Conservation (phyloP, 2,888 invertebrate species). For the Cosmopolites sordidus region DNA sequence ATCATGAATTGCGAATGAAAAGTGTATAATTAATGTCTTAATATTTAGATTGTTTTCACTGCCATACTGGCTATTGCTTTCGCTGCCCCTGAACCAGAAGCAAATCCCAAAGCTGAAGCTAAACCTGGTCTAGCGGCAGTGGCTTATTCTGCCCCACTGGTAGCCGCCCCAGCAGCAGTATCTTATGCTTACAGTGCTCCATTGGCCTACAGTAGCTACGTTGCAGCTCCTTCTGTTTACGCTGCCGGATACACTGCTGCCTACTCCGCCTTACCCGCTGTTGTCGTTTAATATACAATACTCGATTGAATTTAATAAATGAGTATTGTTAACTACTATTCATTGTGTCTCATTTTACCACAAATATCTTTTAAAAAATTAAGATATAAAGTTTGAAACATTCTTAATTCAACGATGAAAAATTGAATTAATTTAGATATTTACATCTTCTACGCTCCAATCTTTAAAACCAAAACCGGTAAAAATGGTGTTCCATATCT, state of each 20-base stretch:
- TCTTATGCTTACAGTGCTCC: constrained; percentile 13
- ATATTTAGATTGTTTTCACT: constrained; percentile 14
- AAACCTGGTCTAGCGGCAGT: constrained; percentile 11
- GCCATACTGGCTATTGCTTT: constrained; percentile 15
- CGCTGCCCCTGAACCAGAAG: constrained; percentile 18
- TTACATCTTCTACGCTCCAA: no score
- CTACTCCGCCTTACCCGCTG: constrained; percentile 6
- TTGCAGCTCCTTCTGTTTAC: constrained; percentile 7
- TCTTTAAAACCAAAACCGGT: no score
- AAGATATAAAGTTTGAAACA: no score
- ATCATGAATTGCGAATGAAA: background rate
- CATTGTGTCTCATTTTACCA: no score
- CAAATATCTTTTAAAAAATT: no score
- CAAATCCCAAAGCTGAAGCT: constrained; percentile 10
- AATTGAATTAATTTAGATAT: no score
- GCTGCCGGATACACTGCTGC: background rate
- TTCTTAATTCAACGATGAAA: no score
- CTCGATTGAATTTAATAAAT: no score
- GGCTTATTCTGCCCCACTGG: constrained; percentile 13
- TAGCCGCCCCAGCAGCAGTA: constrained; percentile 11
- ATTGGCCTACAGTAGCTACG: constrained; percentile 13
- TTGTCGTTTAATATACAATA: no score
- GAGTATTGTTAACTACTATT: no score
- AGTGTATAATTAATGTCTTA: no score
- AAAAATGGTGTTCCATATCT: no score